These are phyloP conservation scores for Dallia pectoralis DNA, from an alignment of 2,797 vertebrate genomes.

Conservation along the genomic window DNA sequence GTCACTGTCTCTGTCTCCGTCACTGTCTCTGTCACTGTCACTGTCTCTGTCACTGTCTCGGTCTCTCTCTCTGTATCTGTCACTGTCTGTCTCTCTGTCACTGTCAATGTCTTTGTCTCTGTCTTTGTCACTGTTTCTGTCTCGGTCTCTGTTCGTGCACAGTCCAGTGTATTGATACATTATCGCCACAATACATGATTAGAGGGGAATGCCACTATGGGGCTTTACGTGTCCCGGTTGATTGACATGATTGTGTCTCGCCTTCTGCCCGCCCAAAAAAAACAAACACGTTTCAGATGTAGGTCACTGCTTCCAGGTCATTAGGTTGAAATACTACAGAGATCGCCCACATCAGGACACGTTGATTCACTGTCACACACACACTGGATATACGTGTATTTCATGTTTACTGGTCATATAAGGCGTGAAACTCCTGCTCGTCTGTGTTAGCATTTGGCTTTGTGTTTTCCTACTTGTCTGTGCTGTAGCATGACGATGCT, in stretches of 20 bases:
- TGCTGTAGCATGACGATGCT: too few species aligned
- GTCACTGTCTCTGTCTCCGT: too few species aligned
- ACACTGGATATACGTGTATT: not conserved
- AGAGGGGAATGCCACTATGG: not conserved
- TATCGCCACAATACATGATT: not conserved
- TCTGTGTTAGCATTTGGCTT: too few species aligned
- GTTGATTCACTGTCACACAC: not conserved
- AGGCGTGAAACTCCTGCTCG: too few species aligned
- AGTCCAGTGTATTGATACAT: not conserved
- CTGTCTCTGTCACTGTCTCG: not conserved
- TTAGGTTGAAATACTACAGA: not conserved
- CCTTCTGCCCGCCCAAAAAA: not conserved
- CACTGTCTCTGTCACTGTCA: not conserved
- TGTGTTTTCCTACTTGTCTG: too few species aligned
- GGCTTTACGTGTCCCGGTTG: not conserved
- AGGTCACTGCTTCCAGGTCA: not conserved
- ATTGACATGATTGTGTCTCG: not conserved
- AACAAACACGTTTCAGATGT: not conserved
- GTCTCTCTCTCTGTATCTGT: not conserved
- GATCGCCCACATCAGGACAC: not conserved
- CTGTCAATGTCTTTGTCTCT: too few species aligned
- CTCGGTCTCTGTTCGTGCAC: not conserved
- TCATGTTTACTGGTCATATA: not conserved
- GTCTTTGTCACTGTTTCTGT: not conserved
- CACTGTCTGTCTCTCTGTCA: not conserved